These are phyloP conservation scores for Cassiopea xamachana DNA, from an alignment of 30 jellyfish, hydroid and myxozoan genomes.

Conservation along the genomic window DNA sequence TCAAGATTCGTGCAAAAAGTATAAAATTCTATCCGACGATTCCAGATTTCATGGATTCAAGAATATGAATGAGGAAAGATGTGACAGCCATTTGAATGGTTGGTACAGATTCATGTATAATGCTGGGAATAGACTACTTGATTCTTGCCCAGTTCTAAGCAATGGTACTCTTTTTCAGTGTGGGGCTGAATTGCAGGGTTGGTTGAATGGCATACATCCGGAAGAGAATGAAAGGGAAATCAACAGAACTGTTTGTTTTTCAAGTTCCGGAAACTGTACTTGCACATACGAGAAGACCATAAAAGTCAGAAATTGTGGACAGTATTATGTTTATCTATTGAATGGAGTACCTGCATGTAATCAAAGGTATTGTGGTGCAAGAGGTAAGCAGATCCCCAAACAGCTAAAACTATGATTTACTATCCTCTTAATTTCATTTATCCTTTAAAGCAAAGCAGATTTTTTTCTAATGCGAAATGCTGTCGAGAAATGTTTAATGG, in stretches of 20 bases:
- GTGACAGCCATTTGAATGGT: conserved; percentile 15
- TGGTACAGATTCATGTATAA: conserved; percentile 40
- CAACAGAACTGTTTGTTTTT: conserved; percentile 75
- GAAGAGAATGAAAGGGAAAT: conserved; percentile 32
- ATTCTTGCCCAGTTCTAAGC: not conserved
- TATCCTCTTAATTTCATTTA: not conserved
- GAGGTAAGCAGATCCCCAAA: not conserved
- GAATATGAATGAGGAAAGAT: not conserved
- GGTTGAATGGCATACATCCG: conserved; percentile 21
- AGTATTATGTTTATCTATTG: conserved; percentile 70
- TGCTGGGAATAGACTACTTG: conserved; percentile 27
- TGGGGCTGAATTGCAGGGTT: conserved; percentile 41
- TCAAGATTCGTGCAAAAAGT: not conserved
- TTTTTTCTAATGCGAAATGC: no score
- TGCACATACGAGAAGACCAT: conserved; percentile 62
- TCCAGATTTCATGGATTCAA: not conserved
- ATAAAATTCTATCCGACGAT: conserved; percentile 9
- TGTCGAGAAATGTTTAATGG: no score
- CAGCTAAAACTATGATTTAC: not conserved
- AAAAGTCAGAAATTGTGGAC: conserved; percentile 84
- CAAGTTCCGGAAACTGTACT: conserved; percentile 54
- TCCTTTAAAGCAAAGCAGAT: not conserved
- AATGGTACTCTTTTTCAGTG: not conserved
- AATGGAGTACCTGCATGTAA: conserved; percentile 76
- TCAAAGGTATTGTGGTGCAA: conserved; percentile 85